Evolutionary conservation across 2,113 vertebrate species (phyloP).

Genomic region (Nicator chloris): DNA sequence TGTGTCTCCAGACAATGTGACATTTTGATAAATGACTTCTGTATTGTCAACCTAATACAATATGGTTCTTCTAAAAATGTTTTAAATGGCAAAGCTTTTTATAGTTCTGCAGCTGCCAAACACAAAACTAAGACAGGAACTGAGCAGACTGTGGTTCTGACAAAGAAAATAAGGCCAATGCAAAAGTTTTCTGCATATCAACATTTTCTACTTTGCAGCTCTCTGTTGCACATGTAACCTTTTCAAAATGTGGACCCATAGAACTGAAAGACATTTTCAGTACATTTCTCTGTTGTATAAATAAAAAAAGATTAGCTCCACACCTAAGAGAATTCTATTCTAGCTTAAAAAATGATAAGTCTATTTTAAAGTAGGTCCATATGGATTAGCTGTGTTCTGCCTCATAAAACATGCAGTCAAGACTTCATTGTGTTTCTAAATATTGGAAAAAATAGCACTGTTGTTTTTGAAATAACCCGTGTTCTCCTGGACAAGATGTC

Average conservation of each 20-base stretch:
- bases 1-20: not conserved
- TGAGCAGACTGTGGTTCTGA: not conserved
- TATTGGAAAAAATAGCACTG: not conserved
- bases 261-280: not conserved
- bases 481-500: not conserved
- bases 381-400: not conserved
- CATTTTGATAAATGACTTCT: conserved; percentile 15
- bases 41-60: not conserved
- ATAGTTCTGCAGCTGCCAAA: conserved; percentile 8
- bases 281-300: not conserved
- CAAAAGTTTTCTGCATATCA: not conserved
- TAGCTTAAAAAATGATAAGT: not conserved
- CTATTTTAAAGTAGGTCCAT: not conserved
- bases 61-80: not conserved
- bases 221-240: not conserved
- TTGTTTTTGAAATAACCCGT: not conserved
- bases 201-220: not conserved
- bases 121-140: not conserved
- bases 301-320: not conserved
- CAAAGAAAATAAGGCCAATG: not conserved
- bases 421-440: not conserved
- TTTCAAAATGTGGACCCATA: not conserved
- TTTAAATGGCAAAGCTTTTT: conserved; percentile 21
- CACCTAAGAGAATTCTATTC: not conserved
- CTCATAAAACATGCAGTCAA: not conserved